Percentiles rank a stretch among this genome's conserved stretches.
phyloP scores from a whole-genome alignment of 2,888 invertebrate species.

The Seira musarum region DNA sequence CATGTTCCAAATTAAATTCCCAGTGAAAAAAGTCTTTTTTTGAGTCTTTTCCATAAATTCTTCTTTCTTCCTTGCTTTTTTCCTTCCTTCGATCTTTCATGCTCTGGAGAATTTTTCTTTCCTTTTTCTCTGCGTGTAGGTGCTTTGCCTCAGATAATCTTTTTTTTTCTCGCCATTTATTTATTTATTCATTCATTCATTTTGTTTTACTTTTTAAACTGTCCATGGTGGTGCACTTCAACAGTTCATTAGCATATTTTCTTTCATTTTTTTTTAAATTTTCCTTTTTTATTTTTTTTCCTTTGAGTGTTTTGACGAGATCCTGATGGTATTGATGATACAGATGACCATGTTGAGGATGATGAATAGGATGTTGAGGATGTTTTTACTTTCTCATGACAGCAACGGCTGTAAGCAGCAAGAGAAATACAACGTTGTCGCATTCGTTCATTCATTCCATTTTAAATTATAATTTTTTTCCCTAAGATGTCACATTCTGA shows the following conservation, averaged over 20 bases:
- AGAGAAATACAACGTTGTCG: constrained; percentile 63
- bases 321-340: constrained; percentile 8
- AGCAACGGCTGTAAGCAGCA: constrained; percentile 66
- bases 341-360: constrained; percentile 25
- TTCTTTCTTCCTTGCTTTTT: too few relatives aligned
- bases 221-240: too few relatives aligned
- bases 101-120: too few relatives aligned
- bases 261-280: too few relatives aligned
- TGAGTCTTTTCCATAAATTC: not conserved
- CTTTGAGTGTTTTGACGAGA: not conserved
- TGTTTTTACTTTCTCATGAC: constrained; percentile 66
- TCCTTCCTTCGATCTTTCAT: too few relatives aligned
- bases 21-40: constrained; percentile 26
- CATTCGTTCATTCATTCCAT: constrained; percentile 37
- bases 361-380: constrained; percentile 54
- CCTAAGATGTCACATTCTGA: constrained; percentile 1
- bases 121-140: too few relatives aligned
- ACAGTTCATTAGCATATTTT: too few relatives aligned
- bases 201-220: too few relatives aligned
- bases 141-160: too few relatives aligned
- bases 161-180: too few relatives aligned
- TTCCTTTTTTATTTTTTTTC: not conserved
- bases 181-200: too few relatives aligned
- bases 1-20: constrained; percentile 7
- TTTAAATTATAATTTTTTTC: not conserved